phyloP scores from a whole-genome alignment of 1,140 invertebrate genomes.

The Sinonovacula constricta region DNA sequence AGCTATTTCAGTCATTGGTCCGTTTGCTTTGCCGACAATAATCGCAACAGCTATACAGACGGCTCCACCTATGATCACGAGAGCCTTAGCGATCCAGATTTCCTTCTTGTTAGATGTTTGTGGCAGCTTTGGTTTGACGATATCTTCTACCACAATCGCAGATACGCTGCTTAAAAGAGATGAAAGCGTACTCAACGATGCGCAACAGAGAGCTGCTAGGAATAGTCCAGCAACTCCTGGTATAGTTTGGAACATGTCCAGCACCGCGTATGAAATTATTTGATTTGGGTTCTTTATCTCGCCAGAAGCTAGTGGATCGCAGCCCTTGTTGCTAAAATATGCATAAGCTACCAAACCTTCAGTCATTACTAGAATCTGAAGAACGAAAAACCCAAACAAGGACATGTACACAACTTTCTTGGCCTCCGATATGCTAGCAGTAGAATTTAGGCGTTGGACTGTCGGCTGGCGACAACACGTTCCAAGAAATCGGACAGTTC shows the following conservation, averaged over 20 bases:
- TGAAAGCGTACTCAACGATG: conserved; percentile 38
- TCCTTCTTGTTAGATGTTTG: neutral
- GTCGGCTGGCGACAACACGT: conserved; percentile 9
- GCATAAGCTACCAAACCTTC: conserved; percentile 22
- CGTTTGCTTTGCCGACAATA: neutral
- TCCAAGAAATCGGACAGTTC: neutral
- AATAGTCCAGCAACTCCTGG: conserved; percentile 36
- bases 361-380: neutral
- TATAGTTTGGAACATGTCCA: conserved; percentile 16
- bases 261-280: conserved; percentile 26
- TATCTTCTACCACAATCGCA: conserved; percentile 25
- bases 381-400: neutral
- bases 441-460: conserved; percentile 28
- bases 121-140: conserved; percentile 9
- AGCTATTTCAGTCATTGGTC: conserved; percentile 2
- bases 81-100: neutral
- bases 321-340: conserved; percentile 5
- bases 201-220: conserved; percentile 27
- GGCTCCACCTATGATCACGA: conserved; percentile 7
- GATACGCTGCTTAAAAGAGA: conserved; percentile 35
- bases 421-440: conserved; percentile 5
- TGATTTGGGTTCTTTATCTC: conserved; percentile 17
- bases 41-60: conserved; percentile 16
- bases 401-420: conserved; percentile 4
- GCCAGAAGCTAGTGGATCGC: conserved; percentile 20